Evolutionary conservation across 2,113 vertebrate genomes (phyloP), one percentile per base, ranked within the genome.

Genomic region (Ornithorhynchus anatinus): DNA sequence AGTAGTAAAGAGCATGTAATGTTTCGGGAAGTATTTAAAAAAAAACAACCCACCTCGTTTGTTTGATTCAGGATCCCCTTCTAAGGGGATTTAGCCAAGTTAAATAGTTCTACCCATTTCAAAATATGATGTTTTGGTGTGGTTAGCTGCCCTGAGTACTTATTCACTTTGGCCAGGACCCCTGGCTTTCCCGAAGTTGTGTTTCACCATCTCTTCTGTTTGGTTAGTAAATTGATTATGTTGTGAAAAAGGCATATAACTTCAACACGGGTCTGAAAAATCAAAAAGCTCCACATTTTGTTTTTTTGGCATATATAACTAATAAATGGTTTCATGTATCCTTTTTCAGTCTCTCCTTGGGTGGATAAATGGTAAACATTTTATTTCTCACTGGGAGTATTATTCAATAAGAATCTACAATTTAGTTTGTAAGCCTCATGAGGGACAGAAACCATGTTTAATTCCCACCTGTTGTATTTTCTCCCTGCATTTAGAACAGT

Each of bases 181-280:
- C n/a, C 39, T 69, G 42, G 19, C 19, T 36, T 25, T 31, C 3
- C 31, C 17, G n/a, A 43, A 23, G 36, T 52, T 15, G 17, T 66
- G 16, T 50, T 70, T 50, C 10, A 59, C 29, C 40, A 44, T 54
- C 40, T 68, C 63, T 74, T 63, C 63, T 32, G 35, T 64, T 75
- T 48, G 22, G 29, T 8, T 69, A 43, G 37, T 36, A 22, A 50
- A 50, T 74, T 69, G 19, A 33, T 25, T 69, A 22, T 43, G 10
- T 42, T 59, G 33, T 80, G 43, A 66, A 25, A 59, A 50, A 47
- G 62, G 56, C 31, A 32, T 54, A 69, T 54, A 59, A 36, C 53
- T 61, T 36, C 51, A 38, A 40, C 35, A 45, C 36, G 33, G 8
- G 43, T 10, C 70, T 29, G 48, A 14, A 5, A 47, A 59, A 63